phyloP scores from a whole-genome alignment of 2,113 vertebrate species.

The Semnornis frantzii region DNA sequence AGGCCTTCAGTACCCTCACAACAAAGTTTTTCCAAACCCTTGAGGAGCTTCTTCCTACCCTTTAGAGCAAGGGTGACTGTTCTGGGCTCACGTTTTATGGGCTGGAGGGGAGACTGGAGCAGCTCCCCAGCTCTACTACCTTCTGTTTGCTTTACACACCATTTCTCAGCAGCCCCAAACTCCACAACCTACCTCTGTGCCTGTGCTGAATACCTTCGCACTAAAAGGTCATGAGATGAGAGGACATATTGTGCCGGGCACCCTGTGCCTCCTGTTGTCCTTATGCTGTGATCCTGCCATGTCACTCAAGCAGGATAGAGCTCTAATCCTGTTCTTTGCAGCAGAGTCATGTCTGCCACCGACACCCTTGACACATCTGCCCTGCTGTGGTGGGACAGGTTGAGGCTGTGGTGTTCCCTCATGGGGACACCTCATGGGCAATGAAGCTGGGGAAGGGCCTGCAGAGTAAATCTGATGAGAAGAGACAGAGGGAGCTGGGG shows the following conservation, averaged over 20 bases:
- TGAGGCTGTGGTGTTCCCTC: too few species aligned
- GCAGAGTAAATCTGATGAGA: too few species aligned
- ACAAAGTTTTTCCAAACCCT: not conserved
- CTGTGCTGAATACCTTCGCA: not conserved
- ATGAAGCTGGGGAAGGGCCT: too few species aligned
- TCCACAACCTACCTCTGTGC: not conserved
- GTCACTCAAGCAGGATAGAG: not conserved
- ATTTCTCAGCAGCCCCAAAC: not conserved
- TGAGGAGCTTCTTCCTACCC: not conserved
- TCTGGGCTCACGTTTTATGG: not conserved
- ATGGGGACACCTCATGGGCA: not conserved
- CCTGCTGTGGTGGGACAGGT: not conserved
- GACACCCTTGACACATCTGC: not conserved
- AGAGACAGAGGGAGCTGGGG: too few species aligned
- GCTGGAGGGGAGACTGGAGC: not conserved
- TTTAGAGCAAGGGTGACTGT: not conserved
- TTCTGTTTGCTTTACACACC: not conserved
- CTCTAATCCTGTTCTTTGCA: slow-evolving; percentile 28
- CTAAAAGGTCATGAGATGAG: not conserved
- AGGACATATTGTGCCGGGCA: not conserved
- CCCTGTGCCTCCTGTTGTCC: not conserved
- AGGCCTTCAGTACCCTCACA: too few species aligned
- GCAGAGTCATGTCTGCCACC: not conserved
- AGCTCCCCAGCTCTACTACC: not conserved
- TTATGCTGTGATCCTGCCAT: not conserved